phyloP scores from a whole-genome alignment of 2,113 vertebrate species.

The Sapayoa aenigma region DNA sequence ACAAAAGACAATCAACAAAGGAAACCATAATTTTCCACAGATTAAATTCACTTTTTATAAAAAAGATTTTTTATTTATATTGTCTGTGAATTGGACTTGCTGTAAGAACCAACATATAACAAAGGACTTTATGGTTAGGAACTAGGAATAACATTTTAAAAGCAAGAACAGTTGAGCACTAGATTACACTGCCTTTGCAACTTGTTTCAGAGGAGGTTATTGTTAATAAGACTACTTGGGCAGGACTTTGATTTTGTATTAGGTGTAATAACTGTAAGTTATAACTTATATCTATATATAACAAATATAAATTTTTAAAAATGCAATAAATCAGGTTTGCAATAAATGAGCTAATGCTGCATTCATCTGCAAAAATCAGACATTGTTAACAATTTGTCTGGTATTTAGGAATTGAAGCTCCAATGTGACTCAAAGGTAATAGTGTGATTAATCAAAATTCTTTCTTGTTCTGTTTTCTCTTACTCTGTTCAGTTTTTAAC shows the following conservation, averaged over 20 bases:
- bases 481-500: background rate
- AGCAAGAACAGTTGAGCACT: background rate
- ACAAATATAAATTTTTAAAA: background rate
- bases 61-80: background rate
- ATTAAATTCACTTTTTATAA: background rate
- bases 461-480: background rate
- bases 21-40: background rate
- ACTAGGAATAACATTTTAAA: background rate
- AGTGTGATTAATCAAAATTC: background rate
- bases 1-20: background rate
- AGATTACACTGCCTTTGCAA: background rate
- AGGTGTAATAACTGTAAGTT: background rate
- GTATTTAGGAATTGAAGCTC: background rate
- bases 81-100: background rate
- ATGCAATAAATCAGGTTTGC: fast-evolving
- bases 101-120: background rate
- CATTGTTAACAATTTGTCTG: background rate
- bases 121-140: background rate
- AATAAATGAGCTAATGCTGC: background rate
- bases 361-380: background rate
- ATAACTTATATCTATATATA: background rate
- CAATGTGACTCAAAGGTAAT: background rate
- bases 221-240: background rate
- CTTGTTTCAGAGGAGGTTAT: background rate
- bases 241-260: background rate